Evolutionary conservation across 2,797 vertebrate genomes (phyloP).

Genomic region (Glyptemys insculpta): DNA sequence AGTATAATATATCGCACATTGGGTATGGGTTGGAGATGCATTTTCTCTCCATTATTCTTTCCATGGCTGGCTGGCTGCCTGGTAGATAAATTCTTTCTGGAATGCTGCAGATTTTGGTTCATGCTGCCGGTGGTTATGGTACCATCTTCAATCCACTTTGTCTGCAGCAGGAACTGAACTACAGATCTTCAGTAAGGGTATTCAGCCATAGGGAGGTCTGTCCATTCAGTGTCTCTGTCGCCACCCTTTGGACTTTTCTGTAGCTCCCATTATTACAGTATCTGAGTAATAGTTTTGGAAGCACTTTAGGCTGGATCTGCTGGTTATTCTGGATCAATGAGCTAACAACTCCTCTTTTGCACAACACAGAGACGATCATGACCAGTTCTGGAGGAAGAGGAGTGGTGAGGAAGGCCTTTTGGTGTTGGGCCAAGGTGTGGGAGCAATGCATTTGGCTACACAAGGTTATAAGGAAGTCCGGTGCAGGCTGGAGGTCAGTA

Average conservation of each 20-base stretch:
- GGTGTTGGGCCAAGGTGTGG: not conserved
- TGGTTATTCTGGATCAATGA: constrained; percentile 7
- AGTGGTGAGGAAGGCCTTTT: not conserved
- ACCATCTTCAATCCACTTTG: not conserved
- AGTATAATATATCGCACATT: not conserved
- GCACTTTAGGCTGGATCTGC: not conserved
- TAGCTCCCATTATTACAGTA: not conserved
- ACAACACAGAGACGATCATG: not conserved
- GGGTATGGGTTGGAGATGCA: not conserved
- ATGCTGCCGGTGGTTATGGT: not conserved
- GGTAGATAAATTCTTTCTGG: not conserved
- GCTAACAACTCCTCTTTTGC: constrained; percentile 10
- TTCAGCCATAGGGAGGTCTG: constrained; percentile 15
- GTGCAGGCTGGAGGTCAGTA: not conserved
- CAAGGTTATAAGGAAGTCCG: not conserved
- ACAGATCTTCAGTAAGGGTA: not conserved
- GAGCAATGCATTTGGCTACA: not conserved
- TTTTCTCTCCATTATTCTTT: not conserved
- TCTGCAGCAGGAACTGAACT: constrained; percentile 20
- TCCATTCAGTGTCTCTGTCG: not conserved
- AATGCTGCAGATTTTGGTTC: constrained; percentile 26
- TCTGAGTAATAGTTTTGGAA: constrained; percentile 1
- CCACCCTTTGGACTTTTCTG: not conserved
- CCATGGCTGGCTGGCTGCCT: not conserved
- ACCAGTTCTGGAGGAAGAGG: not conserved